Base-by-base conservation (phyloP, 2,797 vertebrate genomes). In the Trematocara caparti region DNA sequence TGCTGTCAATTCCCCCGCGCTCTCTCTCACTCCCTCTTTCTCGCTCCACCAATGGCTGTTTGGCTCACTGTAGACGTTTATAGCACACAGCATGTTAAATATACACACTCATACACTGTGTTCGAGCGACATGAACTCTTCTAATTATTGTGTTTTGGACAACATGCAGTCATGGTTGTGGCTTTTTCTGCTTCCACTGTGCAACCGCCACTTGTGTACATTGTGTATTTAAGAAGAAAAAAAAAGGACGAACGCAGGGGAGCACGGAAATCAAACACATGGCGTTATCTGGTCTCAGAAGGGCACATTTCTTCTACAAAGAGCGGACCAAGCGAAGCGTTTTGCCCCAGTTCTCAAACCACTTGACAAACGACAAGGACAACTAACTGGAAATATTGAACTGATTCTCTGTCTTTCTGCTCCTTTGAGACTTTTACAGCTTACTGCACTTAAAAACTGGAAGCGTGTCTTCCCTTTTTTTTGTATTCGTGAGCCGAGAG, bases 401-500 rank as follows among this genome's bases (percentile, higher is more conserved):
- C 57, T 72, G 85, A 81, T 79, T 82, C 78, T 62, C 62, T 78
- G 76, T 83, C 78, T 59, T 83, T 86, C 77, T 86, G 51, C 74
- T 89, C 72, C 83, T 87, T 78, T 77, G 80, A 88, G 89, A 88
- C 83, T 83, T 92, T 91, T 91, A 90, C 84, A 89, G 91, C 91
- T 92, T 92, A 91, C 91, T 95, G 91, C 94, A 95, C 94, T 95
- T 95, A 91, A 93, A 91, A 83, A 85, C 66, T 83, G 92, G 91
- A 93, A 93, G 92, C 81, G 21, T 8, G 83, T 90, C 92, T 92
- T 91, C 84, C 77, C 75, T 79, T 90, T 91, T 27, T 36, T 92
- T 94, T 93, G 84, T 93, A 90, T 92, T 90, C 34, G 88, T 90
- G 94, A 94, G 89, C 90, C 88, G 86, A 90, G 92, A 86, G 86